These are phyloP conservation scores for Sarotherodon lohbergeri DNA, from an alignment of 2,113 vertebrate genomes.

Conservation along the genomic window DNA sequence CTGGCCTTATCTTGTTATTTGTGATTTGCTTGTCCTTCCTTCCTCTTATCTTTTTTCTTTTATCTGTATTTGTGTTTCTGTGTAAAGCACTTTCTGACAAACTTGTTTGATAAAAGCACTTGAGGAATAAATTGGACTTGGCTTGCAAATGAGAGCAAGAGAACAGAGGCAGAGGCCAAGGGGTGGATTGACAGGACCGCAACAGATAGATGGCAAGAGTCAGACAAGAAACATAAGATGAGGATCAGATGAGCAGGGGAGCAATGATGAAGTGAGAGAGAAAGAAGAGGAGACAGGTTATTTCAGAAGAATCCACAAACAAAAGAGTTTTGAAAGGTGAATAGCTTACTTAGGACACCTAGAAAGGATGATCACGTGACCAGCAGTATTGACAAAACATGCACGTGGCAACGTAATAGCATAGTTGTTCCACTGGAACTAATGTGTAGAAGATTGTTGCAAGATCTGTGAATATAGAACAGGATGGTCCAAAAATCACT, in stretches of 20 bases:
- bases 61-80: conserved; percentile 44
- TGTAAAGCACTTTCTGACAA: conserved; percentile 20
- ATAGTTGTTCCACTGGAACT: background rate
- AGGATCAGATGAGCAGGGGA: background rate
- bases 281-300: background rate
- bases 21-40: background rate
- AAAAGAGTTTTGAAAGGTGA: background rate
- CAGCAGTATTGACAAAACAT: background rate
- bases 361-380: background rate
- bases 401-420: background rate
- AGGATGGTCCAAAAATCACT: background rate
- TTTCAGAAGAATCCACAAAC: background rate
- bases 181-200: background rate
- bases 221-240: background rate
- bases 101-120: conserved; percentile 36
- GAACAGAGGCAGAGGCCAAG: background rate
- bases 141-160: background rate
- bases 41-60: conserved; percentile 21
- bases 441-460: background rate
- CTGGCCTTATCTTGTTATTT: background rate
- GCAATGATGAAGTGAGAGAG: background rate
- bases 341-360: background rate
- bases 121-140: background rate
- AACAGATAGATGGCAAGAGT: background rate
- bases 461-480: background rate